A percentile compares a stretch with the other conserved stretches of the same genome.
These are phyloP conservation scores for Eurypyga helias DNA, from an alignment of 2,113 vertebrate species.

Conservation along the genomic window DNA sequence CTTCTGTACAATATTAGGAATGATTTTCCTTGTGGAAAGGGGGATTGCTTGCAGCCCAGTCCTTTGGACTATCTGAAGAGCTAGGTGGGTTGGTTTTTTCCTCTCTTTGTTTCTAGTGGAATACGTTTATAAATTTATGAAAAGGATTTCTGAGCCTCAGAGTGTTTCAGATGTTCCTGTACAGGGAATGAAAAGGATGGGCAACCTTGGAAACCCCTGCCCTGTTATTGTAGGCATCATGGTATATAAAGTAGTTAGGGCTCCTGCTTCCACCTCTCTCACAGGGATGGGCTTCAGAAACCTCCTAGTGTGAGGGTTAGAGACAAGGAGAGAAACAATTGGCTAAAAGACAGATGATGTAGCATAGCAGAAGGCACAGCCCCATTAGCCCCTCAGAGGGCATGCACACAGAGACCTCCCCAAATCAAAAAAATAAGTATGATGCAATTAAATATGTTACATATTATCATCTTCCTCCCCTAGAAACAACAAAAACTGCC, in stretches of 20 bases:
- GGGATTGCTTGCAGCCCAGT: neutral
- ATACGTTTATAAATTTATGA: neutral
- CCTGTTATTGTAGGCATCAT: neutral
- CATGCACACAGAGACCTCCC: neutral
- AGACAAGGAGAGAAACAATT: neutral
- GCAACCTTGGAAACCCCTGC: neutral
- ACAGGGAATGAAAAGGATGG: neutral
- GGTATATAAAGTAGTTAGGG: neutral
- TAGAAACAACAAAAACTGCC: conserved; percentile 32
- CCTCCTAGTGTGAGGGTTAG: neutral
- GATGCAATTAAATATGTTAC: conserved; percentile 58
- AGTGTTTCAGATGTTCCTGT: neutral
- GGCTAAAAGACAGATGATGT: neutral
- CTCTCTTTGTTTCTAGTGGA: neutral
- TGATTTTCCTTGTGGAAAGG: neutral
- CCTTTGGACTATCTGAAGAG: neutral
- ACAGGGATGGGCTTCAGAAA: neutral
- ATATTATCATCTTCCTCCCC: conserved; percentile 27
- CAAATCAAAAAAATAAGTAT: neutral
- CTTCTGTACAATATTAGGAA: neutral
- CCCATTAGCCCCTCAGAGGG: neutral
- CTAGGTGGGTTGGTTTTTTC: neutral
- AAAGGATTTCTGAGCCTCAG: neutral
- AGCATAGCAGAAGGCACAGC: neutral
- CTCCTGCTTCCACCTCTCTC: neutral